Conservation (phyloP, 2,113 vertebrate genomes). For the Paralichthys olivaceus region DNA sequence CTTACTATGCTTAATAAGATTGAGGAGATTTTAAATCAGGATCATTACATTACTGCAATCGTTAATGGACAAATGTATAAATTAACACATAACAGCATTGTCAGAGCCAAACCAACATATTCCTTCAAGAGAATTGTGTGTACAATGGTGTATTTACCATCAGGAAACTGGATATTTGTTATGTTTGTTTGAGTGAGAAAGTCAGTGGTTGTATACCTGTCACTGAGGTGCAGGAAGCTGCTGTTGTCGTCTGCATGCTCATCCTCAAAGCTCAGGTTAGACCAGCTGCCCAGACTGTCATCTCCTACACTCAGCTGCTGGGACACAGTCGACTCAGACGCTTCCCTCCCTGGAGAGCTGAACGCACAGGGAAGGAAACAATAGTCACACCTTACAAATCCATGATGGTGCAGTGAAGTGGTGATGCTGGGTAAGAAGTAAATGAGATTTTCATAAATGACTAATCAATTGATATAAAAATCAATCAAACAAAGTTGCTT, state of each 20-base stretch:
- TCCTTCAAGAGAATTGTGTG: too few relatives aligned
- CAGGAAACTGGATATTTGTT: background rate
- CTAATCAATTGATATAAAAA: too few relatives aligned
- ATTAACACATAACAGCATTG: too few relatives aligned
- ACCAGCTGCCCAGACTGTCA: constrained; percentile 98
- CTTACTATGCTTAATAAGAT: too few relatives aligned
- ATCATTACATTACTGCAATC: too few relatives aligned
- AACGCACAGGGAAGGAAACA: constrained; percentile 5
- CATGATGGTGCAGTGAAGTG: background rate
- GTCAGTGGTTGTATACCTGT: constrained; percentile 85
- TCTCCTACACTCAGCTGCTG: constrained; percentile 95
- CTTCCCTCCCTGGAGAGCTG: constrained; percentile 88
- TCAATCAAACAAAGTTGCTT: too few relatives aligned
- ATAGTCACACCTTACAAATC: background rate
- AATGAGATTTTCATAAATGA: too few relatives aligned
- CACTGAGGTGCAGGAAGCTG: constrained; percentile 98
- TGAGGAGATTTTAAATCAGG: too few relatives aligned
- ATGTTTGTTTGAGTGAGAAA: background rate
- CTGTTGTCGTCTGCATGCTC: constrained; percentile 96
- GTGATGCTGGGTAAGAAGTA: background rate
- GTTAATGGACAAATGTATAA: too few relatives aligned
- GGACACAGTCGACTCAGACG: constrained; percentile 88
- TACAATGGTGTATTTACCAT: background rate
- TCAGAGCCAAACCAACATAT: too few relatives aligned
- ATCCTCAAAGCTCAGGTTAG: constrained; percentile 97